These are phyloP conservation scores for Drosophila borealis DNA, from an alignment of 2,888 invertebrate genomes.

Conservation along the genomic window DNA sequence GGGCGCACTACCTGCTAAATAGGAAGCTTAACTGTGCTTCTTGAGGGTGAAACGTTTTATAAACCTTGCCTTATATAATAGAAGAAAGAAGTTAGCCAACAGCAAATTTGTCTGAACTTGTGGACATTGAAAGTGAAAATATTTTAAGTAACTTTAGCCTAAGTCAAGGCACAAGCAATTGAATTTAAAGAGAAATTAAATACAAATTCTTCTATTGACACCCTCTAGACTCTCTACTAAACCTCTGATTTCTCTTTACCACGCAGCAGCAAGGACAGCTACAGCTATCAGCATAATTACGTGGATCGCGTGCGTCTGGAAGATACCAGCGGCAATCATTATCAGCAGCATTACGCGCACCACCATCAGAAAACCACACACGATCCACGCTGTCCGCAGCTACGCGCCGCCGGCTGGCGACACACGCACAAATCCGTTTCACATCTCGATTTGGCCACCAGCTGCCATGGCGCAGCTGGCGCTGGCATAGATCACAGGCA, in stretches of 20 bases:
- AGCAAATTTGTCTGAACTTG: background rate
- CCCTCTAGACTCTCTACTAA: too few species aligned
- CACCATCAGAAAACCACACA: conserved; percentile 47
- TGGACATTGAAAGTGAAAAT: background rate
- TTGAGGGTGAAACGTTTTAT: conserved; percentile 10
- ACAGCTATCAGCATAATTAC: conserved; percentile 83
- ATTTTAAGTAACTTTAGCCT: background rate
- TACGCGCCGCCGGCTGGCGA: conserved; percentile 85
- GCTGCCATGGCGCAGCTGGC: conserved; percentile 81
- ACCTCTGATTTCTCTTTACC: background rate
- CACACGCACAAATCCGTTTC: conserved; percentile 84
- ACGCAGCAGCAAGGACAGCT: conserved; percentile 79
- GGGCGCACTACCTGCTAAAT: conserved; percentile 1
- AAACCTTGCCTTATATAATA: background rate
- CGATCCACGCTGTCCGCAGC: conserved; percentile 71
- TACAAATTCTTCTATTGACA: background rate
- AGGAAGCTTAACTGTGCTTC: background rate
- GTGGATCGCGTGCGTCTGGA: conserved; percentile 85
- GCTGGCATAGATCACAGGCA: conserved; percentile 75
- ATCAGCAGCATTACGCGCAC: conserved; percentile 33
- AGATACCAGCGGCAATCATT: conserved; percentile 64
- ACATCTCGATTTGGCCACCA: conserved; percentile 86
- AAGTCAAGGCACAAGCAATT: background rate
- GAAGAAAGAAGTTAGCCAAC: background rate
- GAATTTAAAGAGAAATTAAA: background rate